Percentiles rank a stretch among this genome's conserved stretches.
These are phyloP conservation scores for Pseudomyrmex gracilis DNA, from an alignment of 1,140 invertebrate species.

Conservation along the genomic window DNA sequence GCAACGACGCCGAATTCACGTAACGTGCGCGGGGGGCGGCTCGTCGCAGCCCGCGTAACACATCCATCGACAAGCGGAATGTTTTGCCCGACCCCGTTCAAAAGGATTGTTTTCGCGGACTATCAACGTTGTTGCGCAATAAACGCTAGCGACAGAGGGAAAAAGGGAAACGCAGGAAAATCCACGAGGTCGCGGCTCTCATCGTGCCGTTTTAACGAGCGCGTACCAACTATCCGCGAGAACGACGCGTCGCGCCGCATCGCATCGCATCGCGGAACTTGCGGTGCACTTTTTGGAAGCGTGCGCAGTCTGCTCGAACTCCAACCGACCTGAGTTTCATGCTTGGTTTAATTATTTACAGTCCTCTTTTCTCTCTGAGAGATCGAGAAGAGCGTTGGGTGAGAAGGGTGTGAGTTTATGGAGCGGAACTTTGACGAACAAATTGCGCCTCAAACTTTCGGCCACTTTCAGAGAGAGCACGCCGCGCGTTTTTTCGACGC, in stretches of 20 bases:
- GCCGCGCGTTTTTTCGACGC: slow-evolving; percentile 13
- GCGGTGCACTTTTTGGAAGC: slow-evolving; percentile 26
- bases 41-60: slow-evolving; percentile 49
- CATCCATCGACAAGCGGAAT: slow-evolving; percentile 52
- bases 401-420: slow-evolving; percentile 58
- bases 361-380: slow-evolving; percentile 17
- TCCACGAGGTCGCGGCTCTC: slow-evolving; percentile 30
- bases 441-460: slow-evolving; percentile 35
- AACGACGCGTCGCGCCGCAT: slow-evolving; percentile 42
- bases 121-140: slow-evolving; percentile 41
- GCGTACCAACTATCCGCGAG: slow-evolving; percentile 53
- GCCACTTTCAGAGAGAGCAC: background rate
- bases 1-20: slow-evolving; percentile 43
- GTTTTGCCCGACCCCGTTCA: slow-evolving; percentile 46
- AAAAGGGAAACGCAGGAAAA: slow-evolving; percentile 35
- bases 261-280: slow-evolving; percentile 37
- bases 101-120: slow-evolving; percentile 62
- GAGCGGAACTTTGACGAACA: slow-evolving; percentile 67
- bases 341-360: slow-evolving; percentile 74
- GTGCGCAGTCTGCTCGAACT: background rate
- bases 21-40: slow-evolving; percentile 20
- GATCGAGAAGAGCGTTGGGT: background rate
- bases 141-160: slow-evolving; percentile 34
- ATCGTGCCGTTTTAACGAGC: slow-evolving; percentile 64
- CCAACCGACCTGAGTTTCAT: slow-evolving; percentile 63